phyloP scores from a whole-genome alignment of 2,888 invertebrate species.

The Caenorhabditis macrosperma region DNA sequence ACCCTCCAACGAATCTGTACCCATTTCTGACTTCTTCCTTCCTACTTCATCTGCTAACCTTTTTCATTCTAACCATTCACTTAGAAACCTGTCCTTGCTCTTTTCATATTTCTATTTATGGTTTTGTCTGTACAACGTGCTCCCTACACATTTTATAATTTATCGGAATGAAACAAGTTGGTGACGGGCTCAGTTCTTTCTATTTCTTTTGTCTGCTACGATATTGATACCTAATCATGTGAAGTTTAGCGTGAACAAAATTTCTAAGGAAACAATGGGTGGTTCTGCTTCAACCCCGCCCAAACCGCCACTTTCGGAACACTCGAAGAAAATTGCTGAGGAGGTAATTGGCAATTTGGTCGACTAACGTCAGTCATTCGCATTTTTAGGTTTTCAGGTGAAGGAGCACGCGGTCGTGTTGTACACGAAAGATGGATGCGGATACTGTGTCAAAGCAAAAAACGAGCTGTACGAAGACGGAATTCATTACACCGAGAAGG shows the following conservation, averaged over 20 bases:
- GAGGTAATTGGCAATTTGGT: constrained; percentile 34
- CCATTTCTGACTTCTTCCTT: constrained; percentile 16
- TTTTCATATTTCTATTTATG: constrained; percentile 25
- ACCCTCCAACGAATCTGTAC: not conserved
- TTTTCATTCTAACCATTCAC: constrained; percentile 2
- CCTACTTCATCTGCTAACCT: not conserved
- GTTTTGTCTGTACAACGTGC: constrained; percentile 46
- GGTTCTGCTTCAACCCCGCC: constrained; percentile 42
- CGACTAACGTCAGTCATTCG: not conserved
- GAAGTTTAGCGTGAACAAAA: no score
- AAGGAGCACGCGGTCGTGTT: constrained; percentile 70
- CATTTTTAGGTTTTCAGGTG: constrained; percentile 38
- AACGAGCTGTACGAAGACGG: constrained; percentile 71
- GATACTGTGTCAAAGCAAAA: constrained; percentile 77
- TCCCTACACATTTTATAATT: constrained; percentile 10
- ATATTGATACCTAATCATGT: constrained; percentile 9
- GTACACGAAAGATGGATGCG: constrained; percentile 76
- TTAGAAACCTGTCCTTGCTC: not conserved
- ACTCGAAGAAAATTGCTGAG: constrained; percentile 52
- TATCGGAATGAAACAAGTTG: constrained; percentile 43
- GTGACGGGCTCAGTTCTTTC: constrained; percentile 12
- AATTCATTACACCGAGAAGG: constrained; percentile 70
- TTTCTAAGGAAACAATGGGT: constrained; percentile 42
- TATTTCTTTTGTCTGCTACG: constrained; percentile 1
- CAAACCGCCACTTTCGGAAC: constrained; percentile 45